Conservation (phyloP, 2,888 invertebrate genomes). For the Drosophila monieri region DNA sequence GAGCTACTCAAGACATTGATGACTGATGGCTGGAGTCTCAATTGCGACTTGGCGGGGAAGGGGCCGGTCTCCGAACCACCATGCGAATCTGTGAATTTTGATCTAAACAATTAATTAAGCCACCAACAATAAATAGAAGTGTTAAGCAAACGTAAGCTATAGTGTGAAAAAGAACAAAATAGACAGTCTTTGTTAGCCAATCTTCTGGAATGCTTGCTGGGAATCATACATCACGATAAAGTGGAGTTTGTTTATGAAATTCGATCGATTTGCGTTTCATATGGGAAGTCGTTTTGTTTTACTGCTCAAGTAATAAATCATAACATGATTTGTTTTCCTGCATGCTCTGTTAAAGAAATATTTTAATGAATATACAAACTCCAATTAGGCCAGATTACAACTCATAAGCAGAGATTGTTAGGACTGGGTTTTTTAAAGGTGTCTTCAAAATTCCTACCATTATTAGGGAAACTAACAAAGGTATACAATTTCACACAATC, state of each 20-base stretch:
- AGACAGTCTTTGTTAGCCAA: constrained; percentile 30
- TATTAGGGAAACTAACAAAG: neutral
- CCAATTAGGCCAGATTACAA: too few relatives aligned
- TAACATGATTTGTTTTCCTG: neutral
- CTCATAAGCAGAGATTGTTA: too few relatives aligned
- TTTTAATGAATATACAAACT: neutral
- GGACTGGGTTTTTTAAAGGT: too few relatives aligned
- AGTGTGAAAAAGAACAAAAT: constrained; percentile 18
- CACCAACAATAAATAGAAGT: constrained; percentile 54
- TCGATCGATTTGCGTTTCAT: neutral
- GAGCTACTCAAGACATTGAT: constrained; percentile 15
- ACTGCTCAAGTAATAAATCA: neutral
- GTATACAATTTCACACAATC: neutral
- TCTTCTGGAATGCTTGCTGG: constrained; percentile 10
- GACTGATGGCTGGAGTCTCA: neutral
- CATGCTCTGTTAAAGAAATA: neutral
- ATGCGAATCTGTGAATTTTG: constrained; percentile 60
- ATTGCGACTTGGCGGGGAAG: constrained; percentile 3
- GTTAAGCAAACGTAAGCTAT: constrained; percentile 45
- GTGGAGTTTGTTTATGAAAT: constrained; percentile 1
- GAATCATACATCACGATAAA: neutral
- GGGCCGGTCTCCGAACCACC: constrained; percentile 31
- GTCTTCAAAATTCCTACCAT: neutral
- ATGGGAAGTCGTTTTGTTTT: neutral
- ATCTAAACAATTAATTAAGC: constrained; percentile 64